A percentile compares a stretch with the other conserved stretches of the same genome.
Conservation (phyloP, 2,113 vertebrate species). For the Struthidea cinerea region DNA sequence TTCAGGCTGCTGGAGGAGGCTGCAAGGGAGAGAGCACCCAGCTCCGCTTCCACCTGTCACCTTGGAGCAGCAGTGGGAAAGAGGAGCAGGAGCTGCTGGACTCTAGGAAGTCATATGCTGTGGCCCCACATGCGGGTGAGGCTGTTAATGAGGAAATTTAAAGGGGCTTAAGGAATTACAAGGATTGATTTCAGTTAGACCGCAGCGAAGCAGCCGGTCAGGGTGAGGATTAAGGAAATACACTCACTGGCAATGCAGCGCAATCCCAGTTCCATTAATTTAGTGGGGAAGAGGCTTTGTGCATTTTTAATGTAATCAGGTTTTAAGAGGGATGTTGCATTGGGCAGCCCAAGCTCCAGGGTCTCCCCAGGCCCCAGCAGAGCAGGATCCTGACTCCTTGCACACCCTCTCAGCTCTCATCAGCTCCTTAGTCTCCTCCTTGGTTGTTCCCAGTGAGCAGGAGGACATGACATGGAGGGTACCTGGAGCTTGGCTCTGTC, state of each 20-base stretch:
- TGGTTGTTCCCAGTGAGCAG: not conserved
- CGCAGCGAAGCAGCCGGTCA: not conserved
- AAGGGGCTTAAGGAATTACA: conserved; percentile 43
- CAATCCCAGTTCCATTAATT: conserved; percentile 42
- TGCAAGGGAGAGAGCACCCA: not conserved
- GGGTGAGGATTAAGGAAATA: conserved; percentile 30
- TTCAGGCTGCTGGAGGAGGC: not conserved
- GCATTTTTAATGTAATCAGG: conserved; percentile 38
- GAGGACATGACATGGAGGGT: not conserved
- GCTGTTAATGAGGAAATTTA: conserved; percentile 52
- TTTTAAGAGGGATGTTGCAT: not conserved
- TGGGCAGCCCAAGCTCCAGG: not conserved
- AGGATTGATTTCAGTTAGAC: conserved; percentile 51
- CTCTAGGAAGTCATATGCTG: not conserved
- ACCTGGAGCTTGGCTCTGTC: not conserved
- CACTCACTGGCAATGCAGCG: not conserved
- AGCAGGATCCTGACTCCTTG: not conserved
- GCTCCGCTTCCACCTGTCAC: not conserved
- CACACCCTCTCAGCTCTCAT: not conserved
- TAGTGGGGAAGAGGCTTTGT: conserved; percentile 12
- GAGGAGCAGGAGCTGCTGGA: not conserved
- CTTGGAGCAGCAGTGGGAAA: not conserved
- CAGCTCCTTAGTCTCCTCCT: not conserved
- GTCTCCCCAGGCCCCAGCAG: not conserved
- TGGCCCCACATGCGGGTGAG: not conserved